Percentiles rank a stretch among this genome's conserved stretches.
Evolutionary conservation across 2,888 invertebrate genomes (phyloP).

Genomic region (Aspidiotus destructor): DNA sequence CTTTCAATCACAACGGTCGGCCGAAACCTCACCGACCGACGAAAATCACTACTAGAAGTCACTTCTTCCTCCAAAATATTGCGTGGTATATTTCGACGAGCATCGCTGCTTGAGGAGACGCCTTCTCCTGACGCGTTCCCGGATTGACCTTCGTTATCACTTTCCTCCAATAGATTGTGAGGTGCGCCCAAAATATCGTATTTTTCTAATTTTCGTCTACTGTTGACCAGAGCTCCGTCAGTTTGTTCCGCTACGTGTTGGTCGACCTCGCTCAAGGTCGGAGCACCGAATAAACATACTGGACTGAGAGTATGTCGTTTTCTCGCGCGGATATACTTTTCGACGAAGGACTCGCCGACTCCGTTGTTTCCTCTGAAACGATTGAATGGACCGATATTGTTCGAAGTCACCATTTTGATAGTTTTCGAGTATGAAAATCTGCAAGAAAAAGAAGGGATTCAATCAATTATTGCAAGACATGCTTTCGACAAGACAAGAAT

Average conservation of each 20-base stretch:
- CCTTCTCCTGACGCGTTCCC: no score
- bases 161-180: background rate
- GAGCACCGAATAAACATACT: conserved; percentile 19
- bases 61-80: background rate
- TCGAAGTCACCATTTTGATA: conserved; percentile 21
- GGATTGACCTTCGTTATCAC: no score
- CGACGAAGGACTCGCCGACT: conserved; percentile 13
- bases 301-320: conserved; percentile 5
- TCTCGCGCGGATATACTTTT: conserved; percentile 19
- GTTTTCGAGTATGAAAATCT: background rate
- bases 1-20: background rate
- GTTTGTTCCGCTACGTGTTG: conserved; percentile 1
- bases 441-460: no score
- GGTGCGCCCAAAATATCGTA: background rate
- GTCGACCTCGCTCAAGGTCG: conserved; percentile 7
- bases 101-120: no score
- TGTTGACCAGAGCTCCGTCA: background rate
- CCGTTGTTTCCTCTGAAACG: conserved; percentile 16
- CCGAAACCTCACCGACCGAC: background rate
- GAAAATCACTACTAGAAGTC: background rate
- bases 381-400: background rate
- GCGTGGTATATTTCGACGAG: background rate
- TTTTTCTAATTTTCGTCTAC: background rate
- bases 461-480: no score
- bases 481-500: no score